These are phyloP conservation scores for Radopholus similis DNA, from an alignment of 1,140 invertebrate species.

Conservation along the genomic window DNA sequence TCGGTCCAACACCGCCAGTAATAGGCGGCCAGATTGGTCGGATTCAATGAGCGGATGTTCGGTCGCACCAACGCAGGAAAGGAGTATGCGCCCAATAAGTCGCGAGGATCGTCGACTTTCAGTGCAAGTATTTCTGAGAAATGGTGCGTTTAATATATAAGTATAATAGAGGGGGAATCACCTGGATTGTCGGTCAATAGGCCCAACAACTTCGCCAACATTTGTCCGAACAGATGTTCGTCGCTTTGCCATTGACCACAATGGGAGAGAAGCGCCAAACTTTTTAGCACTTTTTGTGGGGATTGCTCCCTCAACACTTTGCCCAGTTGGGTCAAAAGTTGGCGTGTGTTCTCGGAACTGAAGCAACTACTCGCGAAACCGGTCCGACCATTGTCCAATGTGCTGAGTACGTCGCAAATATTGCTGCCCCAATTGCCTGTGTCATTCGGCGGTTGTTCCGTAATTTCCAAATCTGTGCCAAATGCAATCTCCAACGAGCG, in stretches of 20 bases:
- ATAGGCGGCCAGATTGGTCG: neutral
- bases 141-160: too few relatives aligned
- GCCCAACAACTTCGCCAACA: too few relatives aligned
- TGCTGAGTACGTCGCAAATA: neutral
- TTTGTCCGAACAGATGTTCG: too few relatives aligned
- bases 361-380: too few relatives aligned
- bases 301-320: neutral
- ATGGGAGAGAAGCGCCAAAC: neutral
- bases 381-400: too few relatives aligned
- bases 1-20: constrained; percentile 8
- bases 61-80: neutral
- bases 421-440: neutral
- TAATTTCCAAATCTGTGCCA: neutral
- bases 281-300: neutral
- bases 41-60: neutral
- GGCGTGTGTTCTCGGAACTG: too few relatives aligned
- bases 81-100: neutral
- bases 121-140: neutral
- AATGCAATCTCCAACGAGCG: constrained; percentile 84
- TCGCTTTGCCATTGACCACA: too few relatives aligned
- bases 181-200: too few relatives aligned
- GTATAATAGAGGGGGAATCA: too few relatives aligned
- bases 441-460: neutral
- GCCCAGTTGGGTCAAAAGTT: neutral
- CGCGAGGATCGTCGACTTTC: neutral